Percentiles rank a stretch among this genome's conserved stretches.
Evolutionary conservation across 2,888 invertebrate genomes (phyloP).

Genomic region (Xiphydria camelus): DNA sequence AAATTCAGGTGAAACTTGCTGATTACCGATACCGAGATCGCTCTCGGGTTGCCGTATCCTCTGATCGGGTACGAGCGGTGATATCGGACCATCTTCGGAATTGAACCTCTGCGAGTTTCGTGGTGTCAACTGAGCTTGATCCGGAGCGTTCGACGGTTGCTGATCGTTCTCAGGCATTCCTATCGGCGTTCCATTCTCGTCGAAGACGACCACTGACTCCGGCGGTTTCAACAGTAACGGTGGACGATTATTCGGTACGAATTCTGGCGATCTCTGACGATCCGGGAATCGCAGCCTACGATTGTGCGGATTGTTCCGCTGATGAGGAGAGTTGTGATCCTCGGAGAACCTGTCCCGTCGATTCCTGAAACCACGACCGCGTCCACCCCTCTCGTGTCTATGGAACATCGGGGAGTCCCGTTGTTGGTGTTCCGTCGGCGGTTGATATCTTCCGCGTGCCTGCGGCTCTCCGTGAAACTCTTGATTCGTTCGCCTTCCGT

Average conservation of each 20-base stretch:
- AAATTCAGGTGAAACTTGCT: too few species aligned
- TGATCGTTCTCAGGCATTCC: constrained; percentile 31
- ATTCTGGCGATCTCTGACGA: constrained; percentile 29
- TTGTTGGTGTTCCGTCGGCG: constrained; percentile 1
- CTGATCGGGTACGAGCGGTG: constrained; percentile 5
- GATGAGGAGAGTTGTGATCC: constrained; percentile 31
- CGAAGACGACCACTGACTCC: constrained; percentile 38
- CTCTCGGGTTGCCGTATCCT: constrained; percentile 2
- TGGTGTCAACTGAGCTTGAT: too few species aligned
- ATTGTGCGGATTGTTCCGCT: constrained; percentile 29
- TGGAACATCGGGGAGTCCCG: constrained; percentile 37
- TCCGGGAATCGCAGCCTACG: constrained; percentile 23
- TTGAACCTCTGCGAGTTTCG: neutral
- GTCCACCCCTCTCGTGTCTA: constrained; percentile 37
- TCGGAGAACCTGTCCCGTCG: constrained; percentile 43
- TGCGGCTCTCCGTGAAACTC: constrained; percentile 37
- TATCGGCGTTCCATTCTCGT: constrained; percentile 41
- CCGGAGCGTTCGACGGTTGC: constrained; percentile 2
- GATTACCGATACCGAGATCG: neutral
- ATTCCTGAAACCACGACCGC: constrained; percentile 42
- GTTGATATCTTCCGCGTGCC: constrained; percentile 25
- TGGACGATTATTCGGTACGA: constrained; percentile 29
- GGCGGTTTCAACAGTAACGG: constrained; percentile 35
- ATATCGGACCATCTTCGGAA: neutral
- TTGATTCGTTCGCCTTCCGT: constrained; percentile 28